Percentiles rank a stretch among this genome's conserved stretches.
phyloP scores from a whole-genome alignment of 2,888 invertebrate genomes.

The Volucella bombylans region DNA sequence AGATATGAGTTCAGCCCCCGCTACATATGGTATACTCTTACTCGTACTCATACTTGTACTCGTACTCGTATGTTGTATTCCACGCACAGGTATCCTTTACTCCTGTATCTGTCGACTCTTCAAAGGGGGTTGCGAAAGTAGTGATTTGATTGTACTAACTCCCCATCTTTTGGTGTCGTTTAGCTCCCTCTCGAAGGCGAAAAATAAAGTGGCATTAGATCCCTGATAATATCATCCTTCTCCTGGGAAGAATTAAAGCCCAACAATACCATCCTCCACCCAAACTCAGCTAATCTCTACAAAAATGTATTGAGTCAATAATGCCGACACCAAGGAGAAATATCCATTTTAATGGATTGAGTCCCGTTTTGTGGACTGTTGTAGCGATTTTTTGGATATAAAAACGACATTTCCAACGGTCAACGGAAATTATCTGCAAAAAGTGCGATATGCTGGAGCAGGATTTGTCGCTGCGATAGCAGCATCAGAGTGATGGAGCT shows the following conservation, averaged over 20 bases:
- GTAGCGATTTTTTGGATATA: neutral
- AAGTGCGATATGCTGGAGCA: conserved; percentile 47
- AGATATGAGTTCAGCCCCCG: neutral
- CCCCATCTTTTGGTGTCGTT: conserved; percentile 23
- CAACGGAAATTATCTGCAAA: conserved; percentile 1
- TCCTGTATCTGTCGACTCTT: conserved; percentile 20
- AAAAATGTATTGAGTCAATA: conserved; percentile 62
- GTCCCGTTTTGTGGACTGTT: conserved; percentile 39
- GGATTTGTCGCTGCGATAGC: conserved; percentile 46
- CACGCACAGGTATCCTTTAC: conserved; percentile 6
- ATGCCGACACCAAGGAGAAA: conserved; percentile 37
- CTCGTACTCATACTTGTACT: too few relatives aligned
- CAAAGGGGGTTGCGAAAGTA: conserved; percentile 49
- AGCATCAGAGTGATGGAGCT: conserved; percentile 33
- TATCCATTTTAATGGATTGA: conserved; percentile 71
- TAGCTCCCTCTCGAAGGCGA: conserved; percentile 23
- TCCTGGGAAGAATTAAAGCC: conserved; percentile 42
- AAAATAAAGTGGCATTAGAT: conserved; percentile 63
- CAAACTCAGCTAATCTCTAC: conserved; percentile 51
- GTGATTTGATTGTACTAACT: conserved; percentile 57
- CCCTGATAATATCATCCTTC: conserved; percentile 55
- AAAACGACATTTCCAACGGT: neutral
- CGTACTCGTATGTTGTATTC: neutral
- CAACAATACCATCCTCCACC: conserved; percentile 18
- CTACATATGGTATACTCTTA: too few relatives aligned